Base-by-base conservation (phyloP, 2,797 vertebrate genomes). In the Lemur catta region DNA sequence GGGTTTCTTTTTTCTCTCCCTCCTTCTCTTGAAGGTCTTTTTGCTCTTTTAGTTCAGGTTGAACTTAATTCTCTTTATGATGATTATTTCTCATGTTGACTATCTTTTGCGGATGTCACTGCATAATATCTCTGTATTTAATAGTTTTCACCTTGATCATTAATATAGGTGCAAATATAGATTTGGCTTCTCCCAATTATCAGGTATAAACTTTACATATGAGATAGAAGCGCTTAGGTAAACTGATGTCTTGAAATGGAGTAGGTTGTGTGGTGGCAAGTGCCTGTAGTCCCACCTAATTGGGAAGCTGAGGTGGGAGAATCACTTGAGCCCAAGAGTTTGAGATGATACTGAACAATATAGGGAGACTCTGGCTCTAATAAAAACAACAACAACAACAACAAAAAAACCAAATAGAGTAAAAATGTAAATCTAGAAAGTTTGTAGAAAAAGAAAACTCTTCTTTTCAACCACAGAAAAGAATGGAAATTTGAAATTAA, bases 161-260 rank as follows among this genome's bases (percentile, higher is more conserved):
- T 67, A 86, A 76, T 93, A 55, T 3, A 96, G 52, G 14, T 55
- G 26, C 28, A 89, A 84, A 57, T 61, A 82, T 28, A 93, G 28
- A 79, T 94, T 84, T 94, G 41, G 35, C 57, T 90, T 89, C 43
- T 79, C 41, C 38, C 84, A 88, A 92, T 87, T 79, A 91, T 74
- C 93, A 72, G 38, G 24, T 7, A 91, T 75, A 89, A 80, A 74
- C n/a, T 93, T 97, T 87, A 81, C 12, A 63, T 43, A 50, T 41
- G 33, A 55, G 84, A 59, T 52, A 18, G 43, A 89, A 92, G 6
- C 50, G 14, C 50, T 89, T 72, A 81, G 24, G 18, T 67, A 92
- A 48, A 89, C 2, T 30, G 46, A 81, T 79, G 46, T 82, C 5
- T 79, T 41, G 50, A 41, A 30, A 75, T 86, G 12, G 3, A 79